These are phyloP conservation scores for Drosophila birchii DNA, from an alignment of 2,888 invertebrate species.

Conservation along the genomic window DNA sequence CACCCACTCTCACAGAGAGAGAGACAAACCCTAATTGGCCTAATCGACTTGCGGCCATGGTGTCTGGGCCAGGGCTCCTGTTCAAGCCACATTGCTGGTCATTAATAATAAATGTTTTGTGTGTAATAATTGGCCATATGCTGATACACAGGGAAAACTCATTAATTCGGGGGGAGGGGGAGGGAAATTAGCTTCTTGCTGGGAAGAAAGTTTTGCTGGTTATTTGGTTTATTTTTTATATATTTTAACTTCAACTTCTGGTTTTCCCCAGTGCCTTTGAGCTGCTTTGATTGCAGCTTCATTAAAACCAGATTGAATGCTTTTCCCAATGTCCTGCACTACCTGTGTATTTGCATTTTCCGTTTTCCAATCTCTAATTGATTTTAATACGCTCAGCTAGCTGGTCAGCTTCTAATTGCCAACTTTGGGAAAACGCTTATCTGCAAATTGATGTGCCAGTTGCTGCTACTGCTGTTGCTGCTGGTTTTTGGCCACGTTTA, in stretches of 20 bases:
- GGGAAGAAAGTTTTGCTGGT: not conserved
- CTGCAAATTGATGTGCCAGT: conserved; percentile 31
- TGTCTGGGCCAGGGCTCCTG: conserved; percentile 9
- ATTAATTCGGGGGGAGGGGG: not conserved
- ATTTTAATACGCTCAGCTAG: conserved; percentile 26
- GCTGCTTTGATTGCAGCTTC: conserved; percentile 4
- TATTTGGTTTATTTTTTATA: not conserved
- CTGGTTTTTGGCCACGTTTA: conserved; percentile 8
- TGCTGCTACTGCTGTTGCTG: not conserved
- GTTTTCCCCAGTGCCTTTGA: not conserved
- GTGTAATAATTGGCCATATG: conserved; percentile 41
- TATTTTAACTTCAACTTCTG: too few relatives aligned
- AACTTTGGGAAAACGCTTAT: conserved; percentile 7
- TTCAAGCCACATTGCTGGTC: conserved; percentile 16
- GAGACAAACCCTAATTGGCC: conserved; percentile 59
- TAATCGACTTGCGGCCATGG: conserved; percentile 64
- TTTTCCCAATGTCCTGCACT: not conserved
- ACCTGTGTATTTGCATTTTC: conserved; percentile 12
- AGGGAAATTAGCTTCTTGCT: not conserved
- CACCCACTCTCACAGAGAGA: not conserved
- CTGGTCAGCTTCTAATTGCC: conserved; percentile 14
- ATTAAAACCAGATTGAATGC: conserved; percentile 17
- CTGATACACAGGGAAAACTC: conserved; percentile 2
- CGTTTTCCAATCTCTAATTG: conserved; percentile 28
- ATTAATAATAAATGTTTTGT: conserved; percentile 60